Evolutionary conservation across 2,888 invertebrate genomes (phyloP), one percentile per base, ranked within the genome.

Genomic region (Synergus itoensis): DNA sequence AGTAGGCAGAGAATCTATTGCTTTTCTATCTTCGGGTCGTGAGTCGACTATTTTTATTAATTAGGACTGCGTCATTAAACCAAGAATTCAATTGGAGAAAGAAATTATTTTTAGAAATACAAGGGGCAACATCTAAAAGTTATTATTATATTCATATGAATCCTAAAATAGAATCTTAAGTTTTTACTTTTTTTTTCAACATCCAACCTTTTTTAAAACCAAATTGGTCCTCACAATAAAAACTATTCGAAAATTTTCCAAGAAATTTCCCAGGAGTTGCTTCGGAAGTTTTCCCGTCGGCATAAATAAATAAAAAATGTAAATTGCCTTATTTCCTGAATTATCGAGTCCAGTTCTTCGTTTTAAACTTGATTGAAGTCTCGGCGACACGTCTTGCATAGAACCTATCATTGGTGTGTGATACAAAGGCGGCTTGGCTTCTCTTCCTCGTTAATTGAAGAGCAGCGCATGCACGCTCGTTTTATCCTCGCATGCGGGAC

Each of bases 371-470:
- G 69, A 73, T 73, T 73, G 69, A 73, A 73, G 48, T 73, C 69
- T 45, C 48, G 36, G 53, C 69, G 69, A 73, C 69, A 73, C 48
- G 69, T 73, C 45, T 73, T 45, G n/a, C 36, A 53, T 48, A 48
- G 48, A 73, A 73, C 69, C 69, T 73, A 73, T 73, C n/a, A 73
- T 73, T 73, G 14, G 21, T 69, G 69, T 69, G 69, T 69, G 48
- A 69, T 53, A 69, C 69, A 53, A 69, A 69, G 69, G 69, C 69
- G 69, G 69, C 36, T 7, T 48, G 69, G 28, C 69, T 73, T 53
- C 69, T 73, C 69, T 73, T 53, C 69, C 69, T 73, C 53, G 48
- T 73, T 73, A 73, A 73, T 73, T 73, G 69, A 73, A 28, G 48
- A 48, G 69, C 69, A 69, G n/a, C n/a, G 16, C 69, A 73, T 73